Evolutionary conservation across 2,797 vertebrate genomes (phyloP).

Genomic region (Ciconia nigra): DNA sequence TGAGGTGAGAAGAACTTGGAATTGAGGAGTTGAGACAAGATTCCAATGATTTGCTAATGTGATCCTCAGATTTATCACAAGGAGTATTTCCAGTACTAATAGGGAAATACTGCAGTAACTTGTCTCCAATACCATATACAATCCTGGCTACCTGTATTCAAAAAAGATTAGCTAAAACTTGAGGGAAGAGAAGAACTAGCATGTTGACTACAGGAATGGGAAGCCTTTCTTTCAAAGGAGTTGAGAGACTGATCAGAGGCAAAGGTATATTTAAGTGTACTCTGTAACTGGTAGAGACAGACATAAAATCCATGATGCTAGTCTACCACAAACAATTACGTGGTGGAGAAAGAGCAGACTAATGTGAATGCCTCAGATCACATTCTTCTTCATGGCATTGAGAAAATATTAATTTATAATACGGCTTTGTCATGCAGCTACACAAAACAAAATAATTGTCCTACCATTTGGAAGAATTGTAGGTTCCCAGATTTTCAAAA

Average conservation of each 20-base stretch:
- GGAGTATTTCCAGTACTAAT: not conserved
- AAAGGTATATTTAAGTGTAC: not conserved
- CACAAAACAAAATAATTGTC: constrained; percentile 56
- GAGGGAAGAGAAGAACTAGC: not conserved
- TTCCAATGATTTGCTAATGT: not conserved
- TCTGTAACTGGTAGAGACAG: not conserved
- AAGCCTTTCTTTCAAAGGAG: not conserved
- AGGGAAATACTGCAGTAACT: not conserved
- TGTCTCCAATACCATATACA: not conserved
- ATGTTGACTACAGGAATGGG: not conserved
- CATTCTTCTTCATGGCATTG: not conserved
- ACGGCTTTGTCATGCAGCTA: constrained; percentile 9
- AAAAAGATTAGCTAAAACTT: not conserved
- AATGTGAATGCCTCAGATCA: not conserved
- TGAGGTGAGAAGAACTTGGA: not conserved
- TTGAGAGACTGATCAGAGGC: not conserved
- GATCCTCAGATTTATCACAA: not conserved
- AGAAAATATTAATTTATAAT: not conserved
- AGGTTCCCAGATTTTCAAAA: constrained; percentile 90
- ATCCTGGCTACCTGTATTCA: not conserved
- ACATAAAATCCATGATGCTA: not conserved
- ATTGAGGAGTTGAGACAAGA: not conserved
- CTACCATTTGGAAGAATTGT: constrained; percentile 89
- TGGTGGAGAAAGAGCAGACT: not conserved
- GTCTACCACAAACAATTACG: not conserved